Conservation (phyloP, 1,140 invertebrate species). For the Zaprionus capensis region DNA sequence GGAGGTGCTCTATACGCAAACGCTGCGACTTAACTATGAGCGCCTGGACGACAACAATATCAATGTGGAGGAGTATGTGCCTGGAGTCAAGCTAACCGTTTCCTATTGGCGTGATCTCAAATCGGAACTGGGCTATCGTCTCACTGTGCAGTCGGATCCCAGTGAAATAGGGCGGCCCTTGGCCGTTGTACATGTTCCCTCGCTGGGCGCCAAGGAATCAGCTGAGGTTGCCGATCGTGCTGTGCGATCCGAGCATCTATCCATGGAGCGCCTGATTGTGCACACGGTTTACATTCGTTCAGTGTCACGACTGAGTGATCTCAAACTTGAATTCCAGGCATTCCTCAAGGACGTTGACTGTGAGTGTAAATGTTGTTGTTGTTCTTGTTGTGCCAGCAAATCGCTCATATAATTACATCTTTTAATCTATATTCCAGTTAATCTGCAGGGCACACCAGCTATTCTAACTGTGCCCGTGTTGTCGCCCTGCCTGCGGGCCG, state of each 20-base stretch:
- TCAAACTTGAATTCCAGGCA: slow-evolving; percentile 92
- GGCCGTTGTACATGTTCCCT: slow-evolving; percentile 94
- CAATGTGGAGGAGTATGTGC: slow-evolving; percentile 95
- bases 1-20: slow-evolving; percentile 98
- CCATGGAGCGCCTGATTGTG: slow-evolving; percentile 97
- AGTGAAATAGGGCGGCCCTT: slow-evolving; percentile 92
- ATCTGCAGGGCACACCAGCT: slow-evolving; percentile 92
- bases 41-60: slow-evolving; percentile 95
- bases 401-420: slow-evolving; percentile 1
- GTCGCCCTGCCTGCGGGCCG: slow-evolving; percentile 94
- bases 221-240: slow-evolving; percentile 91
- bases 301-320: slow-evolving; percentile 90
- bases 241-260: slow-evolving; percentile 94
- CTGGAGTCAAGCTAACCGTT: slow-evolving; percentile 94
- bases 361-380: slow-evolving; percentile 83
- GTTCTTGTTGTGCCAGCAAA: background rate
- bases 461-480: slow-evolving; percentile 95
- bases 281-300: slow-evolving; percentile 98
- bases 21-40: slow-evolving; percentile 93
- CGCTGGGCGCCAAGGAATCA: slow-evolving; percentile 88
- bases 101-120: slow-evolving; percentile 96
- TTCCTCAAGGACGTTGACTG: slow-evolving; percentile 91
- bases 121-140: slow-evolving; percentile 93
- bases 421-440: slow-evolving; percentile 84
- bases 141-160: slow-evolving; percentile 95